Evolutionary conservation across 2,888 invertebrate genomes (phyloP).

Genomic region (Melinaea marsaeus): DNA sequence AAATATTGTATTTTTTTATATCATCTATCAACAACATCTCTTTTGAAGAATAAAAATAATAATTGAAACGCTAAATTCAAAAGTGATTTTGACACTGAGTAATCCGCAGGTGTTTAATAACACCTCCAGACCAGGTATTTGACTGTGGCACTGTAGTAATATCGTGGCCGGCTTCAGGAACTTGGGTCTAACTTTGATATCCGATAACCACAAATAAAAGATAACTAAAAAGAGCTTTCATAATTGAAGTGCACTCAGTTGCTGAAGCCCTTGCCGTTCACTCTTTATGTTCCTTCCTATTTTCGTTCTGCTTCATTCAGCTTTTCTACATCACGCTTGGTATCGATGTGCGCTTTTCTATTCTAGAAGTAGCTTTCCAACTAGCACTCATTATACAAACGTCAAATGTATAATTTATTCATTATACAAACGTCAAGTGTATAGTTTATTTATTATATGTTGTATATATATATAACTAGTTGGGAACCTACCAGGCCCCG

Average conservation of each 20-base stretch:
- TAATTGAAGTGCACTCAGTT: not conserved
- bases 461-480: conserved; percentile 25
- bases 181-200: too few species aligned
- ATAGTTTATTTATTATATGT: conserved; percentile 29
- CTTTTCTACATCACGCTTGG: conserved; percentile 49
- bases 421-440: not conserved
- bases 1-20: too few species aligned
- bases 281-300: conserved; percentile 30
- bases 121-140: conserved; percentile 49
- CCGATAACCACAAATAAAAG: not conserved
- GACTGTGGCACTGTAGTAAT: conserved; percentile 41
- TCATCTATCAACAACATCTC: too few species aligned
- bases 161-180: conserved; percentile 13
- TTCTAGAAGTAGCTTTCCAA: conserved; percentile 24
- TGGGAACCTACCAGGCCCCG: conserved; percentile 25
- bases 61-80: conserved; percentile 17
- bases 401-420: not conserved
- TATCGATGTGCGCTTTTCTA: conserved; percentile 32
- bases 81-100: conserved; percentile 33
- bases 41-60: not conserved
- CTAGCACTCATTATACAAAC: conserved; percentile 29
- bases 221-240: not conserved
- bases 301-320: conserved; percentile 58
- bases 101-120: conserved; percentile 41
- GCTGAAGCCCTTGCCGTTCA: not conserved